These are phyloP conservation scores for Maniola jurtina DNA, from an alignment of 1,140 invertebrate genomes.

Conservation along the genomic window DNA sequence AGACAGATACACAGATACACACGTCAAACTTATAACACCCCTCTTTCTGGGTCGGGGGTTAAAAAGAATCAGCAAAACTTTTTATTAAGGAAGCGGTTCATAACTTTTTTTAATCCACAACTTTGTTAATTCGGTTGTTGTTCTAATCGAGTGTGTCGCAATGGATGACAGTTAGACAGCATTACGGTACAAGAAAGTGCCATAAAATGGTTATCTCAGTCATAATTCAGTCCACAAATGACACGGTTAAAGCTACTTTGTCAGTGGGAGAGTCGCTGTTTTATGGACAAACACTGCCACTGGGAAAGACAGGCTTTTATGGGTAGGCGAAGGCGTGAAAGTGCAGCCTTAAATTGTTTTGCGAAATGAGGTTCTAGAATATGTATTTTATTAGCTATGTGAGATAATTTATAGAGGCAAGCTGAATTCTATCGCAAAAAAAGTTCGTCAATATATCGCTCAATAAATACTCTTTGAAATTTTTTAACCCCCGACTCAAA, in stretches of 20 bases:
- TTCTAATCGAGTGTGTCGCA: not conserved
- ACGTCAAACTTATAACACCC: no score
- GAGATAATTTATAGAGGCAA: not conserved
- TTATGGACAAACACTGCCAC: conserved; percentile 22
- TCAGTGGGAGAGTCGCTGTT: conserved; percentile 20
- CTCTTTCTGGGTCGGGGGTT: no score
- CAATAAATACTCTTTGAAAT: no score
- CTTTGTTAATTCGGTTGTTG: not conserved
- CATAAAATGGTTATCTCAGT: conserved; percentile 41
- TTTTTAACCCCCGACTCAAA: no score
- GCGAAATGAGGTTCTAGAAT: not conserved
- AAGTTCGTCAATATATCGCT: no score
- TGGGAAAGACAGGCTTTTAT: conserved; percentile 7
- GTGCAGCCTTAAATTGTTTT: conserved; percentile 4
- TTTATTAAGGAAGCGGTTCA: no score
- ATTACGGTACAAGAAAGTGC: conserved; percentile 20
- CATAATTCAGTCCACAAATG: conserved; percentile 37
- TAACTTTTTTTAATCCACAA: not conserved
- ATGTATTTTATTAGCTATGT: not conserved
- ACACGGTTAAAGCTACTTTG: conserved; percentile 34
- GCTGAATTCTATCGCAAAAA: not conserved
- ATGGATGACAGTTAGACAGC: conserved; percentile 12
- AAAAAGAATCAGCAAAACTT: no score
- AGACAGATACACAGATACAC: no score
- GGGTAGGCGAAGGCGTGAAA: conserved; percentile 12